Percentiles rank a stretch among this genome's conserved stretches.
Evolutionary conservation across 2,797 vertebrate genomes (phyloP).

Genomic region (Antennarius maculatus): DNA sequence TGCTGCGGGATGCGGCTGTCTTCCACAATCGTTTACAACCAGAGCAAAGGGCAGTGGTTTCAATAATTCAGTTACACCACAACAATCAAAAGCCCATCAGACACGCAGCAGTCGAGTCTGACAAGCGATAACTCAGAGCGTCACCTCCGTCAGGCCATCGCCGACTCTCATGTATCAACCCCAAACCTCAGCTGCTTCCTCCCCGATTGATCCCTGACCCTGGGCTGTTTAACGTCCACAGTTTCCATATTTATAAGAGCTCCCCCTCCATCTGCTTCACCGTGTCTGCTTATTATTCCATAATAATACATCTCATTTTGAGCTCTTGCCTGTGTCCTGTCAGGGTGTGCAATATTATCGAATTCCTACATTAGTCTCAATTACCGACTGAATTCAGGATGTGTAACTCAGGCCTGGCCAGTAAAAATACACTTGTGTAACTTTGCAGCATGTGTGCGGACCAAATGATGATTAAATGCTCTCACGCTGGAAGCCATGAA

Average conservation of each 20-base stretch:
- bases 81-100: constrained; percentile 12
- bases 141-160: constrained; percentile 14
- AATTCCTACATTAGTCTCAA: constrained; percentile 37
- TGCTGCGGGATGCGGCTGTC: constrained; percentile 4
- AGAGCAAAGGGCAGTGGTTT: constrained; percentile 11
- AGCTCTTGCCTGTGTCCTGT: constrained; percentile 19
- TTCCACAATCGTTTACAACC: constrained; percentile 27
- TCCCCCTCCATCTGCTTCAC: not conserved
- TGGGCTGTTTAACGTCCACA: constrained; percentile 7
- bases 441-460: constrained; percentile 33
- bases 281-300: constrained; percentile 15
- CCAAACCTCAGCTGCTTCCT: constrained; percentile 13
- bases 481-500: constrained; percentile 29
- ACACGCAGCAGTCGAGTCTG: not conserved
- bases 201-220: constrained; percentile 37
- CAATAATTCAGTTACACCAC: constrained; percentile 31
- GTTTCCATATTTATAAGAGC: constrained; percentile 18
- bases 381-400: constrained; percentile 44
- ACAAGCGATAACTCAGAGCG: constrained; percentile 32
- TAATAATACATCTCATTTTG: constrained; percentile 5
- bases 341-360: constrained; percentile 25
- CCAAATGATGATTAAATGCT: constrained; percentile 61
- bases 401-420: constrained; percentile 38
- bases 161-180: constrained; percentile 7
- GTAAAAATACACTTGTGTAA: constrained; percentile 49